Base-by-base conservation (phyloP, 1,140 invertebrate genomes). In the Plectrocnemia conspersa region DNA sequence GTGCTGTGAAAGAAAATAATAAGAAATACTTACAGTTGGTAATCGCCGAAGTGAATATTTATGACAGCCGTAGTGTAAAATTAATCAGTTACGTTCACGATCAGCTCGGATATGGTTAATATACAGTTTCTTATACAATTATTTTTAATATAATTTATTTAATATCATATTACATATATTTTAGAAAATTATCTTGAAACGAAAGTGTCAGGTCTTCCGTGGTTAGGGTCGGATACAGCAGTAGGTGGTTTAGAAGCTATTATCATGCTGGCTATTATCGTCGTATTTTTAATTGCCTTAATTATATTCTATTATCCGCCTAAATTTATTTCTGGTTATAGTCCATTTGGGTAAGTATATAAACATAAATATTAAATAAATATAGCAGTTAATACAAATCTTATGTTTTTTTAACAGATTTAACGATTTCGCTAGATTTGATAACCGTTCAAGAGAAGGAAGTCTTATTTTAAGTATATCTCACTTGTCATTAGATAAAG, bases 361-460 rank as follows among this genome's bases (percentile, higher is more conserved):
- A n/a, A 15, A n/a, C 38, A 35, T 36, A 7, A 25, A 23, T 52
- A 40, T n/a, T n/a, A n/a, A n/a, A n/a, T n/a, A n/a, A n/a, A n/a
- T n/a, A n/a, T n/a, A 29, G 6, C 16, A 13, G 16, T 11, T 35
- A 13, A 13, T 36, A 36, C 13, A 45, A 5, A 4, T 6, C 29
- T 48, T 32, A n/a, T 23, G 4, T 36, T 49, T 49, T 13, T 24
- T 15, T 54, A 22, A 23, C 36, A 59, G 58, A 11, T 42, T 53
- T n/a, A 45, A 44, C 13, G 45, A 45, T 19, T 59, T 59, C 55
- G 58, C 53, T 7, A 38, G 58, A 1, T 59, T 59, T 24, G 58
- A 59, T 16, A 59, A 59, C 45, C 52, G 58, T 6, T 59, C 58
- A 11, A 36, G 52, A 1, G 58, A 59, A 41, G 58, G 58, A 18